Evolutionary conservation across 2,888 invertebrate genomes (phyloP).

Genomic region (Limulus polyphemus): DNA sequence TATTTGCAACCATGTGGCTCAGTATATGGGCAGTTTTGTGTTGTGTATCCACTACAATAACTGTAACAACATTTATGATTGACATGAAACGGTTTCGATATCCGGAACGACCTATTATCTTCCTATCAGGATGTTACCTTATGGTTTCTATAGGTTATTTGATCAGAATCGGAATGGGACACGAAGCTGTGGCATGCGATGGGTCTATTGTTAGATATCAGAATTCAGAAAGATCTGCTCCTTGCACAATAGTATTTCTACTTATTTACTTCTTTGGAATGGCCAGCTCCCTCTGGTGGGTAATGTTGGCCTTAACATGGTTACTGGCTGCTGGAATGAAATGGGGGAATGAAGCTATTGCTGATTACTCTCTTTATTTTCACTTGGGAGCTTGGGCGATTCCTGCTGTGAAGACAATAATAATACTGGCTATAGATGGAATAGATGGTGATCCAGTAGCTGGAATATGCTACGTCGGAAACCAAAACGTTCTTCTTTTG

Average conservation of each 20-base stretch:
- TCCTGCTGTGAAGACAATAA: constrained; percentile 84
- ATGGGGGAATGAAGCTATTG: constrained; percentile 97
- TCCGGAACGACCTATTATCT: constrained; percentile 95
- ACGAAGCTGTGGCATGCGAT: constrained; percentile 79
- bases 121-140: constrained; percentile 92
- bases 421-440: constrained; percentile 71
- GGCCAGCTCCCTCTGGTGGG: constrained; percentile 95
- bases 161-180: constrained; percentile 58
- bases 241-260: constrained; percentile 87
- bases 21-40: constrained; percentile 92
- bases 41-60: constrained; percentile 87
- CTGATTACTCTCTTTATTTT: constrained; percentile 84
- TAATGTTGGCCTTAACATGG: constrained; percentile 93
- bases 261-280: constrained; percentile 97
- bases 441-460: constrained; percentile 94
- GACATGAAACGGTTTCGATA: constrained; percentile 73
- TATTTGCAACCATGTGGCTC: constrained; percentile 91
- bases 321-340: constrained; percentile 95
- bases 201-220: constrained; percentile 34
- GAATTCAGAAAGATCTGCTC: constrained; percentile 47
- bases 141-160: constrained; percentile 78
- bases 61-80: constrained; percentile 90
- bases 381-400: constrained; percentile 93
- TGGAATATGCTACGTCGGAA: constrained; percentile 93
- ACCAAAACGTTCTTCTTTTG: constrained; percentile 71